Conservation (phyloP, 1,140 invertebrate species). For the Laodelphax striatellus region DNA sequence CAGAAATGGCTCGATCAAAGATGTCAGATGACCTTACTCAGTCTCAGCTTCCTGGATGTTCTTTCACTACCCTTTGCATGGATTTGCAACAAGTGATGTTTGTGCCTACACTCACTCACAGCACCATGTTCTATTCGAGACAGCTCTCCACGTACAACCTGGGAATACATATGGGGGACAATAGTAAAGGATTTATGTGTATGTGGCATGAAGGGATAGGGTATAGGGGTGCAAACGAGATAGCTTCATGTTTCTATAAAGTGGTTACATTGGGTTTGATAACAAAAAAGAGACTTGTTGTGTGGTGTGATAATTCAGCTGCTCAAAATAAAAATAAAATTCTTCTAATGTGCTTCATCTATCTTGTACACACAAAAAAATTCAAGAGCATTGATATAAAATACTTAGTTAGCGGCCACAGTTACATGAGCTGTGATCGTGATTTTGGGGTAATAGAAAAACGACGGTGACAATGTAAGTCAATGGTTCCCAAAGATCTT, state of each 20-base stretch:
- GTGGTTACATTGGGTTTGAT: not conserved
- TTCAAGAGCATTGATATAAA: not conserved
- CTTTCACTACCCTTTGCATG: not conserved
- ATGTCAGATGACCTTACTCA: not conserved
- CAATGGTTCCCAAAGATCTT: not conserved
- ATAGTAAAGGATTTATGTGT: constrained; percentile 2
- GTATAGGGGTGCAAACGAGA: constrained; percentile 8
- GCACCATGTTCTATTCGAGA: constrained; percentile 2
- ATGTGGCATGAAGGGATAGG: constrained; percentile 12
- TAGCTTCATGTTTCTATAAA: constrained; percentile 11
- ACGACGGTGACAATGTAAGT: not conserved
- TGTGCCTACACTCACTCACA: constrained; percentile 2
- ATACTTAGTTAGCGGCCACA: not conserved
- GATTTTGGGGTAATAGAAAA: not conserved
- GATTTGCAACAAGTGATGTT: constrained; percentile 7
- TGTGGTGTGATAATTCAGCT: constrained; percentile 5
- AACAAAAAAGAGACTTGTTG: not conserved
- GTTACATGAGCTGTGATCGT: not conserved
- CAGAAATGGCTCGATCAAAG: not conserved
- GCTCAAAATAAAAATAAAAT: constrained; percentile 11
- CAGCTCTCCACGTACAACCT: constrained; percentile 3
- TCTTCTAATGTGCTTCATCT: not conserved
- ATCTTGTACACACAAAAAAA: not conserved
- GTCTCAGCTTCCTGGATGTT: not conserved
- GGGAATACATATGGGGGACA: constrained; percentile 2